Evolutionary conservation across 2,797 vertebrate species (phyloP), one percentile per base, ranked within the genome.

Genomic region (Lycodopsis pacificus): DNA sequence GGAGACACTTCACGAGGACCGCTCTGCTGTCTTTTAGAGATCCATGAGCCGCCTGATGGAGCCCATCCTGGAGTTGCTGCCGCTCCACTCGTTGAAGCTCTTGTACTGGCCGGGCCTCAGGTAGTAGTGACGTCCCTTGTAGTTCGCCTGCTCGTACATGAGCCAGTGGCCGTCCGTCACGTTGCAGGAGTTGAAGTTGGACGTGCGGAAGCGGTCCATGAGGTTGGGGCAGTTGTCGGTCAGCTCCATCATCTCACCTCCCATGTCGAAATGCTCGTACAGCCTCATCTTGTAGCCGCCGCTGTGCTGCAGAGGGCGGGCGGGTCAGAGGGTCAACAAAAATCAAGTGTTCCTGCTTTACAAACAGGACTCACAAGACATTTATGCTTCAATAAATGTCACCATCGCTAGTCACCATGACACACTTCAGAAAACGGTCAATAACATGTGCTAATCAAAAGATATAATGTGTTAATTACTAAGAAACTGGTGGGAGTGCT

Each of bases 111-210:
- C 93, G 2, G 93, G 93, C 71, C 72, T 87, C 70, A 95, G 65
- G 88, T 94, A 94, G 83, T 86, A 94, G 85, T 93, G 92, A 6
- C 86, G 91, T 0, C 94, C 94, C 76, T 80, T 93, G 89, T 93
- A 94, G 89, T 93, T 80, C 14, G 93, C 77, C 34, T 93, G 94
- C 68, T 96, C 93, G 1, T 94, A 94, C 75, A 95, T 91, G 65
- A 95, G 82, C 91, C 95, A 95, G 80, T 90, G 92, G 71, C 93
- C 94, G 2, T 94, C 92, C 80, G 94, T 88, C 85, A 94, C 90
- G 0, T 65, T 89, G 84, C 95, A 88, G 59, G 92, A 96, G 85
- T 90, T 93, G 87, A 88, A 89, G 77, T 95, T 89, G 32, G 77
- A 81, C 66, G 91, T 78, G 32, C n/a, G 88, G 87, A 94, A 93